Percentiles rank a stretch among this genome's conserved stretches.
Evolutionary conservation across 2,113 vertebrate species (phyloP).

Genomic region (Stegastes partitus): DNA sequence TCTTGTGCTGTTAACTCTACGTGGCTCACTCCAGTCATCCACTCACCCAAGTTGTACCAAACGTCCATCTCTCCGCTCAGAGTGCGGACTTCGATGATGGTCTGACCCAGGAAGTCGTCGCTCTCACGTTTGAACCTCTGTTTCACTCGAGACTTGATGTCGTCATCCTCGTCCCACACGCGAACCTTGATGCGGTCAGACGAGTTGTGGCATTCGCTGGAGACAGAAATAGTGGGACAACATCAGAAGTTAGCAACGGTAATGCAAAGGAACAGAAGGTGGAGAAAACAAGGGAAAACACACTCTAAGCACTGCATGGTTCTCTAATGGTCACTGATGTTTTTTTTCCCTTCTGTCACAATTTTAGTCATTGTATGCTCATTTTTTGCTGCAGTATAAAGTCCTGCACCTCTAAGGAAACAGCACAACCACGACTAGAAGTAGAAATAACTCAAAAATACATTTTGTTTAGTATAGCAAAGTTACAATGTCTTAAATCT

Average conservation of each 20-base stretch:
- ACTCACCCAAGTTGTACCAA: slow-evolving; percentile 97
- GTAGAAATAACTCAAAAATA: no score
- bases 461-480: no score
- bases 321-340: not conserved
- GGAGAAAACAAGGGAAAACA: not conserved
- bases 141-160: slow-evolving; percentile 97
- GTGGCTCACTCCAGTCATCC: slow-evolving; percentile 13
- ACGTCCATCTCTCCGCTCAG: slow-evolving; percentile 99
- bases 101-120: slow-evolving; percentile 96
- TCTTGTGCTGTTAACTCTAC: slow-evolving; percentile 30
- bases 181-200: slow-evolving; percentile 98
- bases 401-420: no score
- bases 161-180: slow-evolving; percentile 97
- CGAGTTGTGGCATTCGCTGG: slow-evolving; percentile 98
- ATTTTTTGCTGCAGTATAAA: no score
- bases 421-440: no score
- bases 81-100: slow-evolving; percentile 97
- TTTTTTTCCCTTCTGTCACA: no score
- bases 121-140: slow-evolving; percentile 97
- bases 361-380: no score
- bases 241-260: not conserved
- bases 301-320: not conserved
- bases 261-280: not conserved
- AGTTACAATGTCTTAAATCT: no score
- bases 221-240: slow-evolving; percentile 8